phyloP scores from a whole-genome alignment of 2,888 invertebrate species.

The Catocala fraxini region DNA sequence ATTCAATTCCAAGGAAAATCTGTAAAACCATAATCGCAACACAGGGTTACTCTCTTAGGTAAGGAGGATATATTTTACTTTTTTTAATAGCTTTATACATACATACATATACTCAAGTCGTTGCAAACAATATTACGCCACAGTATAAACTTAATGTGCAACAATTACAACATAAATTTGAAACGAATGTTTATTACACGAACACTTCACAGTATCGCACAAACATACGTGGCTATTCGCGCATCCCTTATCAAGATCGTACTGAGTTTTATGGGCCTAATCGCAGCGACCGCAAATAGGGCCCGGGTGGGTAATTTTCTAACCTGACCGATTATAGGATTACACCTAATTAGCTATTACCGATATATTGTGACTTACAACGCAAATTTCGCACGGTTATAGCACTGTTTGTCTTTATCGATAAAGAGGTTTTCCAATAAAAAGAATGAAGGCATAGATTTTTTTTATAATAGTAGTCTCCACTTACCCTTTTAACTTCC shows the following conservation, averaged over 20 bases:
- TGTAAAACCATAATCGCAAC: too few relatives aligned
- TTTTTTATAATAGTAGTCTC: too few relatives aligned
- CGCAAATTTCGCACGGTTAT: conserved; percentile 60
- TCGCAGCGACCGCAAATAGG: conserved; percentile 82
- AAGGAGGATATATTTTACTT: too few relatives aligned
- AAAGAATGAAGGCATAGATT: too few relatives aligned
- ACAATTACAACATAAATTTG: conserved; percentile 50
- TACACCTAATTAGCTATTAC: conserved; percentile 86
- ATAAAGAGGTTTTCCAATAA: neutral
- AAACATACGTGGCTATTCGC: conserved; percentile 66
- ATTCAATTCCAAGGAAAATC: too few relatives aligned
- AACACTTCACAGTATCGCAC: conserved; percentile 31
- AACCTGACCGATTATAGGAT: conserved; percentile 86
- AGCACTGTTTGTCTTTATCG: conserved; percentile 36
- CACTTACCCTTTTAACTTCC: too few relatives aligned
- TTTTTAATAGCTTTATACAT: too few relatives aligned
- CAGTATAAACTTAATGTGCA: conserved; percentile 26
- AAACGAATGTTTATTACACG: conserved; percentile 51
- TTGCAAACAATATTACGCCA: too few relatives aligned
- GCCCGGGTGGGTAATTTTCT: conserved; percentile 82
- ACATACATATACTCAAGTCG: too few relatives aligned
- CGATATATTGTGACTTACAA: conserved; percentile 73
- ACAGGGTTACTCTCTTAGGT: too few relatives aligned
- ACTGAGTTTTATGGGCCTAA: conserved; percentile 84
- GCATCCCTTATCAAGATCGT: conserved; percentile 84